These are phyloP conservation scores for Cnemophilus loriae DNA, from an alignment of 2,113 vertebrate species.

Conservation along the genomic window DNA sequence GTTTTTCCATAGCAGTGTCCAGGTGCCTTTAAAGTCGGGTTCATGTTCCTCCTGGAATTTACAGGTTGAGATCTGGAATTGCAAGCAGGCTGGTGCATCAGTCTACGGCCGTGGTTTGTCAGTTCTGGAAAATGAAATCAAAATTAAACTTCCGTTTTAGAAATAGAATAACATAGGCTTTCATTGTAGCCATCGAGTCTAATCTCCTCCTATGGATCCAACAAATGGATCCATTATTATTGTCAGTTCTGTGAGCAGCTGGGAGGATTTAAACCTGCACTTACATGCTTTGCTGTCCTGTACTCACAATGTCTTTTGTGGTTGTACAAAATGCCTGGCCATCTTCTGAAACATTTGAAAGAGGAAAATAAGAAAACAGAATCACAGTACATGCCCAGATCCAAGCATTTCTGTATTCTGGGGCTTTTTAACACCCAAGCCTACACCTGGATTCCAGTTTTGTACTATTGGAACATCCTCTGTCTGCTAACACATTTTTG, in stretches of 20 bases:
- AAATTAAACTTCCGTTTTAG: not conserved
- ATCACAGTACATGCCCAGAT: not conserved
- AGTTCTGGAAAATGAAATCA: not conserved
- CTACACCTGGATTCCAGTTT: not conserved
- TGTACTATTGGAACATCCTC: not conserved
- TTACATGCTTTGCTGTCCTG: not conserved
- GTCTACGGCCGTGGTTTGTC: not conserved
- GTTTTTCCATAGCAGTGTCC: not conserved
- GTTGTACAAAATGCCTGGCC: not conserved
- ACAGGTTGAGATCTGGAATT: not conserved
- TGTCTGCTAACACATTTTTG: not conserved
- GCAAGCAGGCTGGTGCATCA: not conserved
- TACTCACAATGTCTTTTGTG: not conserved
- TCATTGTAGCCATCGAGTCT: not conserved
- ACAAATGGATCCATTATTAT: rapidly evolving
- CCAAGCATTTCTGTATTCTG: not conserved
- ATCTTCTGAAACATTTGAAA: not conserved
- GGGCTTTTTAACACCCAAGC: not conserved
- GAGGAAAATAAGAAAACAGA: not conserved
- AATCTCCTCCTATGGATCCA: not conserved
- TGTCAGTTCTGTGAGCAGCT: not conserved
- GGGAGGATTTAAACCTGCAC: not conserved
- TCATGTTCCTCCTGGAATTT: not conserved
- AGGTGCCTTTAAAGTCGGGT: not conserved
- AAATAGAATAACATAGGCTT: not conserved